Percentiles rank a stretch among this genome's conserved stretches.
phyloP scores from a whole-genome alignment of 2,797 vertebrate species.

The Sparidentex hasta region DNA sequence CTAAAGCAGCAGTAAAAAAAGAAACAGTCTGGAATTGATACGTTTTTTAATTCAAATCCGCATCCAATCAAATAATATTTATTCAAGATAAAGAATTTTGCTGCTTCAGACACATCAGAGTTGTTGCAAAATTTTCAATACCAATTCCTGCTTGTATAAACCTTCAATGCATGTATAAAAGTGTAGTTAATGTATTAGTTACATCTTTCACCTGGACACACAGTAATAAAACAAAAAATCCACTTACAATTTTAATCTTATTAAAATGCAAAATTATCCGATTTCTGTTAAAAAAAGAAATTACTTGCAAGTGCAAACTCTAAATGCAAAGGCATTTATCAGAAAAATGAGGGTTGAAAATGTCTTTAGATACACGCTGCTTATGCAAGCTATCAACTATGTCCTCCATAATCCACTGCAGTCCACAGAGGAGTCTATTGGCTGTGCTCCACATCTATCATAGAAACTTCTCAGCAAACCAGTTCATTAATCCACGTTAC shows the following conservation, averaged over 20 bases:
- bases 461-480: constrained; percentile 63
- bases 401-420: constrained; percentile 22
- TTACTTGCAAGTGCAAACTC: background rate
- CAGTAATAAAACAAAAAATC: background rate
- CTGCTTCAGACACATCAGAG: background rate
- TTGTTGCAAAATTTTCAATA: background rate
- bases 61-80: background rate
- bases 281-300: background rate
- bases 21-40: background rate
- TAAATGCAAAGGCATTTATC: constrained; percentile 20
- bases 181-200: background rate
- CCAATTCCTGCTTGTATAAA: background rate
- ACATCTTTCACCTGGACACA: background rate
- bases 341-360: constrained; percentile 12
- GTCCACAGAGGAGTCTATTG: constrained; percentile 2
- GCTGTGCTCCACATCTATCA: constrained; percentile 35
- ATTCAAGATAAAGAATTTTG: background rate
- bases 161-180: background rate
- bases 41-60: background rate
- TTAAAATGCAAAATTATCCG: background rate
- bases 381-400: background rate
- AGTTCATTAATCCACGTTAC: constrained; percentile 77
- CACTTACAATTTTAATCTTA: background rate
- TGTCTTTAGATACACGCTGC: constrained; percentile 22
- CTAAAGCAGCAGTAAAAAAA: no score